A percentile compares a stretch with the other conserved stretches of the same genome.
phyloP scores from a whole-genome alignment of 2,113 vertebrate species.

The Agapornis roseicollis region DNA sequence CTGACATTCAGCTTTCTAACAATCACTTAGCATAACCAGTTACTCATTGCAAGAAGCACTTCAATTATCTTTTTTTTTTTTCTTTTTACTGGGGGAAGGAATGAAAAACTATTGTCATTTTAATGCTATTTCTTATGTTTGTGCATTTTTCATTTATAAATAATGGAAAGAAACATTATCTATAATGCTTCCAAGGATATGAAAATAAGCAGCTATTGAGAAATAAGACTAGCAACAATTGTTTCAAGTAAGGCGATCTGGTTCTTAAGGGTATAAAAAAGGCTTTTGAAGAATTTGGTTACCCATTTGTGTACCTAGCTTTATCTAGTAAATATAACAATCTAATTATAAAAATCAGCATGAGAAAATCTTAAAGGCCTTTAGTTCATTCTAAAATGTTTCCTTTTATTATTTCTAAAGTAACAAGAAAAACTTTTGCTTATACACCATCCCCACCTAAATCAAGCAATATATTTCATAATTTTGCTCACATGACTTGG shows the following conservation, averaged over 20 bases:
- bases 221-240: neutral
- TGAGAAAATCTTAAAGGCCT: neutral
- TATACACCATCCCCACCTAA: neutral
- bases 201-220: neutral
- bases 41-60: neutral
- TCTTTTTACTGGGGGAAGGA: neutral
- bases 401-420: neutral
- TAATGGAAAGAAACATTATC: neutral
- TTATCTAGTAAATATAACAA: neutral
- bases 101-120: neutral
- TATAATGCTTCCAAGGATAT: neutral
- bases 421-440: neutral
- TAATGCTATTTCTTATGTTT: neutral
- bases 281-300: neutral
- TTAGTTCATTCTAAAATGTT: neutral
- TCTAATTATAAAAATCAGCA: neutral
- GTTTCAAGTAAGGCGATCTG: neutral
- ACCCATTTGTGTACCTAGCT: neutral
- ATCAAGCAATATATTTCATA: neutral
- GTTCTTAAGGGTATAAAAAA: neutral
- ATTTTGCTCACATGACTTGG: neutral
- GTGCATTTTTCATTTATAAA: neutral
- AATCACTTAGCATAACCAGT: neutral
- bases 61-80: fast-evolving
- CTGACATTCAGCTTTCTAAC: neutral